Base-by-base conservation (phyloP, 2,888 invertebrate species). In the Pseudanteris insignis region DNA sequence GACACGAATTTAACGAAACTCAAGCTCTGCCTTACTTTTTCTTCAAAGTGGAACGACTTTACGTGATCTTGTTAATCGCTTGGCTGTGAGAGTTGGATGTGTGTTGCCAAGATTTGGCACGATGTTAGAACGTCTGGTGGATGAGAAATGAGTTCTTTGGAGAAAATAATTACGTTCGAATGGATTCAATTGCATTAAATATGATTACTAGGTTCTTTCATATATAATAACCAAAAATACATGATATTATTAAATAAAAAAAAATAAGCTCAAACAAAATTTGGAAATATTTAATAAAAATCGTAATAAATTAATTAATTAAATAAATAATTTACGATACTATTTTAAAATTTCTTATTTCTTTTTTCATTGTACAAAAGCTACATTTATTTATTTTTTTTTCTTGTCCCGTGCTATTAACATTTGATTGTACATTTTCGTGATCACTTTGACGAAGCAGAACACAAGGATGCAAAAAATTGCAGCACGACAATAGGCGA, bases 401-500 rank as follows among this genome's bases (percentile, higher is more conserved):
- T n/a, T n/a, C n/a, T n/a, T n/a, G n/a, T n/a, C n/a, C n/a, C n/a
- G n/a, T 7, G 21, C 21, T 21, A 5, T 21, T 21, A 21, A 21
- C 21, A 21, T 21, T 7, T 21, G 21, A 21, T 5, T 21, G 3
- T 21, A 21, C n/a, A n/a, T n/a, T n/a, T n/a, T n/a, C n/a, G n/a
- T n/a, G 21, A 5, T 21, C 7, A 21, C 3, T 21, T 21, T 5
- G 21, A 21, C 7, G 21, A 21, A 21, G 7, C 3, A 21, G 7
- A 21, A 21, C n/a, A n/a, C n/a, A n/a, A n/a, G n/a, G n/a, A n/a
- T n/a, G n/a, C n/a, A n/a, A n/a, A n/a, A n/a, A n/a, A n/a, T n/a
- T 4, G 10, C 11, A 21, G 11, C 18, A 11, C 21, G 14, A 29
- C 8, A 30, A 29, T 41, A 40, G 65, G 41, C 65, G 70, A 71